A percentile compares a stretch with the other conserved stretches of the same genome.
Conservation (phyloP, 1,140 invertebrate species). For the Pomacea maculata region DNA sequence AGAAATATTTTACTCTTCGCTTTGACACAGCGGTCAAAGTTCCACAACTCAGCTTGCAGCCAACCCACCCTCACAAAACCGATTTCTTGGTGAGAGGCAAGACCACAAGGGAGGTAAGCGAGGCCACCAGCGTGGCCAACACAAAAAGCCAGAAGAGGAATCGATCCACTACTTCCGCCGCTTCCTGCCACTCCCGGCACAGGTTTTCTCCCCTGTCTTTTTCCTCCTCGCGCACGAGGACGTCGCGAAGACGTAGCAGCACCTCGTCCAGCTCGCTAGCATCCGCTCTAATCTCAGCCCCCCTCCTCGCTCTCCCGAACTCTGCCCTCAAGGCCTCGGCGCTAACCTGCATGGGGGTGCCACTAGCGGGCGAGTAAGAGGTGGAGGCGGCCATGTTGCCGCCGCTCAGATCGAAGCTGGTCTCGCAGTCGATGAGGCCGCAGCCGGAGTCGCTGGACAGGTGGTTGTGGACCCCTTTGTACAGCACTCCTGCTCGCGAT, state of each 20-base stretch:
- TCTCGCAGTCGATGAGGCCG: conserved; percentile 48
- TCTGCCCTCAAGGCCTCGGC: not conserved
- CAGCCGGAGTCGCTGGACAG: conserved; percentile 50
- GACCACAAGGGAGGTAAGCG: conserved; percentile 96
- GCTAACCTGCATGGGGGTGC: not conserved
- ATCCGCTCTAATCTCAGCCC: not conserved
- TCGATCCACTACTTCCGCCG: conserved; percentile 98
- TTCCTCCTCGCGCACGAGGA: conserved; percentile 42
- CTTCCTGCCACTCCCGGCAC: conserved; percentile 89
- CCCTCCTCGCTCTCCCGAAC: not conserved
- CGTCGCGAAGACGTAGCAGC: conserved; percentile 35
- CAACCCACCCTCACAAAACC: not conserved
- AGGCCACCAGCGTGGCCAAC: conserved; percentile 89
- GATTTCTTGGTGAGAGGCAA: conserved; percentile 75
- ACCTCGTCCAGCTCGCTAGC: conserved; percentile 37
- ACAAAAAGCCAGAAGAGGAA: conserved; percentile 97
- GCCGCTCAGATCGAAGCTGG: conserved; percentile 22
- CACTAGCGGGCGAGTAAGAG: not conserved
- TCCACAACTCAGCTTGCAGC: not conserved
- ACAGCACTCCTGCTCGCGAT: conserved; percentile 10
- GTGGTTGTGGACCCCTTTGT: conserved; percentile 23
- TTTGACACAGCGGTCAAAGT: not conserved
- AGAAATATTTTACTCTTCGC: not conserved
- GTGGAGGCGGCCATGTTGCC: not conserved
- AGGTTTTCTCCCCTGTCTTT: conserved; percentile 31